Percentiles rank a stretch among this genome's conserved stretches.
Evolutionary conservation across 2,113 vertebrate species (phyloP).

Genomic region (Python bivittatus): DNA sequence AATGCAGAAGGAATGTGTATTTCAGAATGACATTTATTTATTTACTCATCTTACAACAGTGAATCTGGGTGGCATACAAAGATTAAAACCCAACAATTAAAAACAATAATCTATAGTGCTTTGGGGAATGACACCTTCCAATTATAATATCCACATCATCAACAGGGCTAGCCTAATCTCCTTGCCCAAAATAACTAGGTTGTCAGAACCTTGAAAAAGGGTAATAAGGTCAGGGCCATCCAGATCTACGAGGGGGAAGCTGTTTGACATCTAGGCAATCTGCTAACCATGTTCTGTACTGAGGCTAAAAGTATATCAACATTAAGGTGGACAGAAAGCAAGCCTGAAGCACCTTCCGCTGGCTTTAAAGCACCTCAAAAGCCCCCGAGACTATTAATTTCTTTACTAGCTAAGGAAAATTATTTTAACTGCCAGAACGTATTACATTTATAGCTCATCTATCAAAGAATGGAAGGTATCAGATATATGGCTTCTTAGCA

Average conservation of each 20-base stretch:
- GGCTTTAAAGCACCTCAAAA: not conserved
- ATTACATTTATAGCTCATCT: not conserved
- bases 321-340: not conserved
- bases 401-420: not conserved
- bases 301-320: not conserved
- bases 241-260: not conserved
- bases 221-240: not conserved
- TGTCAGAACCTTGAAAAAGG: not conserved
- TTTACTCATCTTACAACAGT: not conserved
- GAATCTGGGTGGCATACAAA: not conserved
- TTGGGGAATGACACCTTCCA: not conserved
- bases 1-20: not conserved
- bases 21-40: rapidly evolving
- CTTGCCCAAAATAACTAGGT: no score
- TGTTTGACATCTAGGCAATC: not conserved
- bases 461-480: not conserved
- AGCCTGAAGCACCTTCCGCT: not conserved
- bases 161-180: not conserved
- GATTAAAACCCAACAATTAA: not conserved
- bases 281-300: not conserved
- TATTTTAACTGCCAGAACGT: not conserved
- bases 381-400: not conserved
- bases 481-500: not conserved
- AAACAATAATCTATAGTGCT: not conserved
- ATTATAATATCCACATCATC: not conserved